Evolutionary conservation across 2,888 invertebrate species (phyloP), one percentile per base, ranked within the genome.

Genomic region (Catocala sponsa): DNA sequence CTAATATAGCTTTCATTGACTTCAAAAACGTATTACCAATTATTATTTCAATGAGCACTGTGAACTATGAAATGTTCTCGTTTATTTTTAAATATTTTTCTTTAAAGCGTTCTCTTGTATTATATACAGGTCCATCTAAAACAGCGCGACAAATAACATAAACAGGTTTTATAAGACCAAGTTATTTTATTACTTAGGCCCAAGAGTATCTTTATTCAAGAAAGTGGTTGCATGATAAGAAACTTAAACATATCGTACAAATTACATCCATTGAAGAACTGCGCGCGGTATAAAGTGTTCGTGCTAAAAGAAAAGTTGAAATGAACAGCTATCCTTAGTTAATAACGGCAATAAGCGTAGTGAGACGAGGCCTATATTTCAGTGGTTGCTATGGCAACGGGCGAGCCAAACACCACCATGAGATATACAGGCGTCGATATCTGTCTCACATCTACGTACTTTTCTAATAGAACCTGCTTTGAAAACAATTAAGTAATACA

Each of bases 291-390:
- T 79, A 73, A 76, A 79, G 77, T 73, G 55, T 69, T 15, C 7
- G 15, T 81, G 80, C 76, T 68, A 65, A 81, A 82, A 83, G 82
- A 80, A 71, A 70, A 78, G 77, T 81, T 82, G 65, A 85, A 90
- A 90, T 90, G 83, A 90, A 91, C 87, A 85, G 88, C 82, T 88
- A 91, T 91, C 89, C 89, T 89, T 88, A 80, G 84, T 84, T 91
- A 90, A 52, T 50, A 57, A 42, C 33, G 32, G 38, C 12, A 46
- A 46, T 38, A 44, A 25, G 48, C n/a, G 49, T 49, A 49, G 32
- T 42, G 47, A 48, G 57, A 52, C 57, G 42, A 42, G 10, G 42
- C 50, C 50, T 33, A 53, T 63, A 63, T 49, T 55, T 58, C 84
- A 83, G 75, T 78, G 64, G 91, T 93, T 86, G 75, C 86, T 85